These are phyloP conservation scores for Chesias legatella DNA, from an alignment of 2,888 invertebrate genomes.

Conservation along the genomic window DNA sequence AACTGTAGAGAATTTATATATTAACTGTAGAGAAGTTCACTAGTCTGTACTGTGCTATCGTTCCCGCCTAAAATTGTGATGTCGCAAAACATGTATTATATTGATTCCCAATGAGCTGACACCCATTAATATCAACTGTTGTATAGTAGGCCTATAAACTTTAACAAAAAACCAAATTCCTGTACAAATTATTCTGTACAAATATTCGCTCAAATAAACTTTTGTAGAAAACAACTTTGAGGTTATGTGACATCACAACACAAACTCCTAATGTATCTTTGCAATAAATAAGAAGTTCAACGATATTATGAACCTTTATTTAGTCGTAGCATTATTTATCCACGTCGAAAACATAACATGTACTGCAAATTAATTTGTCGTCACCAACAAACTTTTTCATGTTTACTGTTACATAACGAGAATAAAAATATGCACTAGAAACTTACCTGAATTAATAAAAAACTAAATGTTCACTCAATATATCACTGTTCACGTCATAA, in stretches of 20 bases:
- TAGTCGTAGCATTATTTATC: too few species aligned
- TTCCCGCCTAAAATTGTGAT: slow-evolving; percentile 53
- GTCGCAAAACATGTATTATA: too few species aligned
- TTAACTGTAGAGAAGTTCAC: too few species aligned
- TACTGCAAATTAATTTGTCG: slow-evolving; percentile 34
- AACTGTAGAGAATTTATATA: too few species aligned
- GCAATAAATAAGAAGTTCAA: background rate
- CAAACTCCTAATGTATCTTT: background rate
- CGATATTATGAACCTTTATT: too few species aligned
- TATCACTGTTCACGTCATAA: slow-evolving; percentile 20
- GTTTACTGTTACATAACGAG: slow-evolving; percentile 61
- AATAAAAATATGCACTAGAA: slow-evolving; percentile 26
- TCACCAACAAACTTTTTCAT: slow-evolving; percentile 36
- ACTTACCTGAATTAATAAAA: slow-evolving; percentile 53
- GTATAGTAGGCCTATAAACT: too few species aligned
- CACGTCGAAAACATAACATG: background rate
- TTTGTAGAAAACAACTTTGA: slow-evolving; percentile 29
- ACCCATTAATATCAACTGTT: too few species aligned
- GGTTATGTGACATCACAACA: slow-evolving; percentile 40
- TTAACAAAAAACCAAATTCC: too few species aligned
- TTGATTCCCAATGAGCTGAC: too few species aligned
- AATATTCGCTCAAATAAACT: too few species aligned
- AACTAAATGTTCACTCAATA: slow-evolving; percentile 28
- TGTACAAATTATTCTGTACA: too few species aligned
- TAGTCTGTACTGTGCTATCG: too few species aligned